These are phyloP conservation scores for Myotis myotis DNA, from an alignment of 2,797 vertebrate species.

Conservation along the genomic window DNA sequence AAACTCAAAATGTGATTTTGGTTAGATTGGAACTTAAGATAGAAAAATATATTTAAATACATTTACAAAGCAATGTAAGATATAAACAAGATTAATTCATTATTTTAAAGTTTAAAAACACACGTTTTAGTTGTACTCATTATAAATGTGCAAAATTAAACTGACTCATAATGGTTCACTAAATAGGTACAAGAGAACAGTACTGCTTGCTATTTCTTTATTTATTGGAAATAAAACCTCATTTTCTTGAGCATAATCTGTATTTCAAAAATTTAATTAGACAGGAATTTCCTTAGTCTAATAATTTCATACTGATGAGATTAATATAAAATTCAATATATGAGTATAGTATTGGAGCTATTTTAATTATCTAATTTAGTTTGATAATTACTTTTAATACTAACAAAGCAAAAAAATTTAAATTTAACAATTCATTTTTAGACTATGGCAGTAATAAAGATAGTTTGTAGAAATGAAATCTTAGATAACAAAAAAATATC, in stretches of 20 bases:
- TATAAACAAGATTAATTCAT: neutral
- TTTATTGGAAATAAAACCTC: neutral
- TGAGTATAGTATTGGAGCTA: neutral
- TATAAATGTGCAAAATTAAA: neutral
- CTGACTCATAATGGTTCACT: neutral
- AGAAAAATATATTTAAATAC: conserved; percentile 11
- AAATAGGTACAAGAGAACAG: neutral
- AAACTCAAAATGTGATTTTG: neutral
- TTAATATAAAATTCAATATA: neutral
- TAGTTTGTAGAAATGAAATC: neutral
- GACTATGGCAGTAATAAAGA: neutral
- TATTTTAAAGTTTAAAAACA: neutral
- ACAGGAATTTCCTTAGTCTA: neutral
- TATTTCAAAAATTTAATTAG: conserved; percentile 7
- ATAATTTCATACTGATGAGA: neutral
- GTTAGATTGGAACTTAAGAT: neutral
- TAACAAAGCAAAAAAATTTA: neutral
- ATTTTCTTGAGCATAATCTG: neutral
- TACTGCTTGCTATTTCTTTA: neutral
- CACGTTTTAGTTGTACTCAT: neutral
- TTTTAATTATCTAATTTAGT: neutral
- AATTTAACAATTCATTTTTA: neutral
- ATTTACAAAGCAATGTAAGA: neutral
- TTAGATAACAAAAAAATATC: neutral
- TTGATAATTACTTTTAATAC: neutral